Evolutionary conservation across 2,888 invertebrate genomes (phyloP), one percentile per base, ranked within the genome.

Genomic region (Trisateles emortualis): DNA sequence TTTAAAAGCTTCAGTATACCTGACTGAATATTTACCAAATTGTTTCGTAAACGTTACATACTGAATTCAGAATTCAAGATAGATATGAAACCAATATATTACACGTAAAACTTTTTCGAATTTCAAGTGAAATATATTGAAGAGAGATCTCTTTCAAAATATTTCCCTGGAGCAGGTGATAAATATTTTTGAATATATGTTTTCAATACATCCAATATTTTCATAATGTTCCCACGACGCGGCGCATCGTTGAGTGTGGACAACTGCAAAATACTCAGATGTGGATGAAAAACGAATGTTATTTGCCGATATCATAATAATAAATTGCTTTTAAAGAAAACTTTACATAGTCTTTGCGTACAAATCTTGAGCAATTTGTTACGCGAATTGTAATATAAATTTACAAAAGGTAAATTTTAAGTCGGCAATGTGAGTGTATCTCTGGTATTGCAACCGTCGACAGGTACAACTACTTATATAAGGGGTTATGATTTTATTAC

Each of bases 111-210:
- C 36, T 36, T 52, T 43, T 57, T 29, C n/a, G 17, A 62, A 52
- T 57, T 49, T 41, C 45, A 35, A 17, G 3, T 54, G 14, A 26
- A 55, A 68, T 51, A 42, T 65, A 43, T 66, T 42, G 48, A 19
- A 52, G 29, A 52, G 29, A 41, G 36, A 52, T 52, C 41, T 48
- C 19, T 24, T 62, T 51, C 16, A 42, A 54, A 62, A 59, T 59
- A 66, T 66, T 66, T 70, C 52, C 57, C 52, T 29, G 11, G 56
- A 45, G 55, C 6, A 35, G 36, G 59, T 49, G 52, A 69, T 59
- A 63, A 62, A 68, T 68, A 68, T 66, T 63, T 54, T 70, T 63
- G 59, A 62, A 70, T 65, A 51, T 46, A 62, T 52, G 54, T 69
- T 69, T 48, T 48, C 44, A 58, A 65, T 60, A 52, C 49, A 52